Base-by-base conservation (phyloP, 2,888 invertebrate species). In the Plagodis pulveraria region DNA sequence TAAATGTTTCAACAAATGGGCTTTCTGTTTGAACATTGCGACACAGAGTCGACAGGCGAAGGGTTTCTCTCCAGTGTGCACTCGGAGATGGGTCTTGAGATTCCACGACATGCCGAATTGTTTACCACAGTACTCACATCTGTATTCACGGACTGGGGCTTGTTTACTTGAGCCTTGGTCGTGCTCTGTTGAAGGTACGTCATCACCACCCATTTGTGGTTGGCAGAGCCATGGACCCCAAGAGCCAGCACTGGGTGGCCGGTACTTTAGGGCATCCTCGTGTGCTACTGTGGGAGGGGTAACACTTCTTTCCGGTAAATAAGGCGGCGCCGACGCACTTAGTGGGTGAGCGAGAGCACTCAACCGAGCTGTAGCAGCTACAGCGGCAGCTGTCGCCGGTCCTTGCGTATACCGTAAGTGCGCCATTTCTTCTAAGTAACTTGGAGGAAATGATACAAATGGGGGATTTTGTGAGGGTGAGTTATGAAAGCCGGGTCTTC, bases 41-140 rank as follows among this genome's bases (percentile, higher is more conserved):
- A 97, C 97, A 80, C 97, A 97, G 48, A 97, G 94, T 73, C 97
- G 94, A 93, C 97, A 97, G 70, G 97, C 97, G 80, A 97, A 97
- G 0, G 97, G 97, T 82, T 97, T 97, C 74, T 97, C 97, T 60
- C 97, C 97, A 0, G 97, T 97, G 78, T 97, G 97, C 32, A 97
- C 97, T 79, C 97, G 94, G 58, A 97, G 93, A 87, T 97, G 97
- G 63, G 97, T 97, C 86, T 97, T 97, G 77, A 97, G 93, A 93
- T 97, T 97, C 97, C 97, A 97, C 60, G 97, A 97, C 97, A 97
- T 97, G 62, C 97, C 97, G 76, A 97, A 97, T 86, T 97, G 97
- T 87, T 97, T 97, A 57, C 97, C 97, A 84, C 97, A 97, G 84
- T 97, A 97, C 81, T 96, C 96, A 82, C 97, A 97, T 61, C 97